phyloP scores from a whole-genome alignment of 1,140 invertebrate genomes.

The Atopsyche davidsoni region DNA sequence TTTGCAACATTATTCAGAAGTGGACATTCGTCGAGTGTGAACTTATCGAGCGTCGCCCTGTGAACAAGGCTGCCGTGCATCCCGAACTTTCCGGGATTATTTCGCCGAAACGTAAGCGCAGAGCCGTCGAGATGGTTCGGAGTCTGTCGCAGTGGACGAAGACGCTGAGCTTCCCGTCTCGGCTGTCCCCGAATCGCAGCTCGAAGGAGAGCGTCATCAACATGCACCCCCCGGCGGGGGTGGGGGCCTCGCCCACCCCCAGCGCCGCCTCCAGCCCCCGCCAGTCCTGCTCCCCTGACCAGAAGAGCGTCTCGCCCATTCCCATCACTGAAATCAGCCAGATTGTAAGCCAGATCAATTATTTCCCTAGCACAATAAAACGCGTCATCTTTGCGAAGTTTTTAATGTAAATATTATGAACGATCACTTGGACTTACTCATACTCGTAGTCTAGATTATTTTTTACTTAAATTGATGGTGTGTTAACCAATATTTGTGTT shows the following conservation, averaged over 20 bases:
- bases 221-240: slow-evolving; percentile 44
- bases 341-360: slow-evolving; percentile 51
- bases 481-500: too few relatives aligned
- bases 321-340: slow-evolving; percentile 58
- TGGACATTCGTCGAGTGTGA: too few relatives aligned
- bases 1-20: too few relatives aligned
- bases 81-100: too few relatives aligned
- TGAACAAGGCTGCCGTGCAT: too few relatives aligned
- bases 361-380: too few relatives aligned
- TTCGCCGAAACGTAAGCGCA: too few relatives aligned
- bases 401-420: too few relatives aligned
- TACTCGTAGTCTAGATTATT: too few relatives aligned
- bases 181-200: slow-evolving; percentile 69
- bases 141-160: slow-evolving; percentile 82
- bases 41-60: too few relatives aligned
- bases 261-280: slow-evolving; percentile 47
- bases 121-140: slow-evolving; percentile 59
- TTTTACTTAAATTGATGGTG: too few relatives aligned
- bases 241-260: slow-evolving; percentile 46
- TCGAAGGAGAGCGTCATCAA: slow-evolving; percentile 61
- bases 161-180: slow-evolving; percentile 76
- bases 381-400: slow-evolving; percentile 2
- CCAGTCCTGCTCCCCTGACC: slow-evolving; percentile 33
- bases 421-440: too few relatives aligned
- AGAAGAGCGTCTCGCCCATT: slow-evolving; percentile 47